Base-by-base conservation (phyloP, 2,888 invertebrate species). In the Clepsis dumicolana region DNA sequence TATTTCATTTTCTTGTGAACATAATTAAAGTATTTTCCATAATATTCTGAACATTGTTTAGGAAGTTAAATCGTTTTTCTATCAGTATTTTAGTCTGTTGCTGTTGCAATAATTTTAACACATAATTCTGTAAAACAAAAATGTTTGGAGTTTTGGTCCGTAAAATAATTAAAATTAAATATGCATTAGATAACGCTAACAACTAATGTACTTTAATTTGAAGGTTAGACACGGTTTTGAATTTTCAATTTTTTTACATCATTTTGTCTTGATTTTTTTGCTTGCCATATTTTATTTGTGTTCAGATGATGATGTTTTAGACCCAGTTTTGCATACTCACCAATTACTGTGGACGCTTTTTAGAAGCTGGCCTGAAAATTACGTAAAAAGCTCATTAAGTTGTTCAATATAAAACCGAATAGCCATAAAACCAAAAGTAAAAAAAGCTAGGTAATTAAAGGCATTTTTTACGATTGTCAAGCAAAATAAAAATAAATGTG, bases 71-170 rank as follows among this genome's bases (percentile, higher is more conserved):
- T 54, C 10, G 50, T 24, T 41, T 54, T 21, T 54, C 53, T 61
- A 52, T 53, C 53, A 32, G 35, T 66, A 24, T 56, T 66, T 25
- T 41, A 16, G 25, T 61, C 10, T 27, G 56, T 63, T 50, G 18
- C 56, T 61, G 54, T 35, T n/a, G 61, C 53, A 61, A 62, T 62
- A 67, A 62, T 56, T 62, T 54, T 38, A 66, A 66, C 16, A 66
- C 60, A 62, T 62, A 44, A 59, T 69, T 70, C 69, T 70, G 70
- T 66, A 69, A 70, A 62, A 64, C 57, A 64, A 72, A 41, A 69
- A 48, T 70, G 59, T 68, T 64, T 70, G 73, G 72, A 73, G 69
- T 75, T 80, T 86, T 84, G 78, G 80, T 82, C 79, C 78, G 77
- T 78, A 75, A 77, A 80, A 78, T 75, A 77, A 75, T 77, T 73